A percentile compares a stretch with the other conserved stretches of the same genome.
phyloP scores from a whole-genome alignment of 2,113 vertebrate genomes.

The Lanius ludovicianus region DNA sequence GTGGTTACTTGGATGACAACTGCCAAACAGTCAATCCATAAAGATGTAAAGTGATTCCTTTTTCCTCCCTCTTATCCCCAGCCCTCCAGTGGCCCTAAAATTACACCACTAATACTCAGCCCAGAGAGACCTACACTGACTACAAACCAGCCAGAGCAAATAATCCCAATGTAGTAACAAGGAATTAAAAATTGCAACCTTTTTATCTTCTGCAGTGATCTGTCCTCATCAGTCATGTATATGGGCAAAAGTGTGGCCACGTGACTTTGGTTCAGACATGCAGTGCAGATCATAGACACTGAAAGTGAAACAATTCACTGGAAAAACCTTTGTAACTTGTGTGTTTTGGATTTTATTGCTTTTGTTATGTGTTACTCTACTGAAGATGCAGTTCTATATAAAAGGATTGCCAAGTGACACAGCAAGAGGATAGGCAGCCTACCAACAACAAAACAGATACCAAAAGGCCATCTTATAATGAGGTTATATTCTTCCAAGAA shows the following conservation, averaged over 20 bases:
- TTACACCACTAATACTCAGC: background rate
- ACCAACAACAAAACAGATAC: background rate
- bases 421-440: background rate
- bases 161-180: background rate
- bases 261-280: background rate
- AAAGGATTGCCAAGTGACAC: background rate
- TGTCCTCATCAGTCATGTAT: background rate
- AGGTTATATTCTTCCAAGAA: background rate
- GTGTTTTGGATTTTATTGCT: background rate
- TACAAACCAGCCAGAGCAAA: background rate
- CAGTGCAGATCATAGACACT: background rate
- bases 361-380: background rate
- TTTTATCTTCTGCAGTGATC: background rate
- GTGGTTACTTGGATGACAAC: background rate
- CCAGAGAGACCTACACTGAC: background rate
- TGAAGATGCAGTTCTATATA: background rate
- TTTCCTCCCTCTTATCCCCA: background rate
- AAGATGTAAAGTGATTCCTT: background rate
- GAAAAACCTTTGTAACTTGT: background rate
- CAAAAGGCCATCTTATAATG: background rate
- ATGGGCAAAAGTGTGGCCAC: background rate
- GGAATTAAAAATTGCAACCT: background rate
- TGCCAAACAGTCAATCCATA: background rate
- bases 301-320: background rate
- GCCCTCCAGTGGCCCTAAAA: background rate